A percentile compares a stretch with the other conserved stretches of the same genome.
phyloP scores from a whole-genome alignment of 2,797 vertebrate species.

The Potorous gilbertii region DNA sequence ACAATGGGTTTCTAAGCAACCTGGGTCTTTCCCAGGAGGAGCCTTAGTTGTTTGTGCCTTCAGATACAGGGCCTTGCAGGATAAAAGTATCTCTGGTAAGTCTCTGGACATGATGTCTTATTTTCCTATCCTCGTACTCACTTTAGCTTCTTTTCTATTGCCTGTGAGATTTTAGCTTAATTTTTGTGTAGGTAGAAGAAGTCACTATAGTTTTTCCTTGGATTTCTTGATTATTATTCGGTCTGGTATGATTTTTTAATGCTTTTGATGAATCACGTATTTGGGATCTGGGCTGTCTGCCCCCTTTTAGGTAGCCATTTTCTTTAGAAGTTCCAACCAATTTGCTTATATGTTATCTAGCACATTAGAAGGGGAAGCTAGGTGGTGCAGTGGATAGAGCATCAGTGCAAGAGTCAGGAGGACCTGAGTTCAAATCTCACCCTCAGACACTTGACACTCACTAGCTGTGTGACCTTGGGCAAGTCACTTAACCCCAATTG shows the following conservation, averaged over 20 bases:
- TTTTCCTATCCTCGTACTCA: not conserved
- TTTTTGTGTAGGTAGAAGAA: not conserved
- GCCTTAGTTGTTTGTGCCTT: not conserved
- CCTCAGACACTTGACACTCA: too few species aligned
- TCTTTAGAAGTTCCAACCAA: not conserved
- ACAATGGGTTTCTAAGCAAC: not conserved
- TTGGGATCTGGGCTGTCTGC: not conserved
- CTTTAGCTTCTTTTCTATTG: not conserved
- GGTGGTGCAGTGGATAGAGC: too few species aligned
- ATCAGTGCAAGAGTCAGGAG: too few species aligned
- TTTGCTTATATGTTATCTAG: not conserved
- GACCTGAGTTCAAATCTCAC: too few species aligned
- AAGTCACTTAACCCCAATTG: too few species aligned
- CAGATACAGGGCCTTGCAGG: not conserved
- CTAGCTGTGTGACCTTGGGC: too few species aligned
- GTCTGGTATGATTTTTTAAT: too few species aligned
- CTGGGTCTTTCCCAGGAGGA: not conserved
- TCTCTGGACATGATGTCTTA: not conserved
- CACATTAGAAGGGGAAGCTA: not conserved
- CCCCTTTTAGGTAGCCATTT: not conserved
- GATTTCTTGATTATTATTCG: not conserved
- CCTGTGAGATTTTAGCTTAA: not conserved
- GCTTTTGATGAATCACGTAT: too few species aligned
- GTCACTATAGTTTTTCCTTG: not conserved
- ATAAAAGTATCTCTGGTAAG: not conserved